Evolutionary conservation across 1,140 invertebrate species (phyloP), one percentile per base, ranked within the genome.

Genomic region (Drosophila murphyi): DNA sequence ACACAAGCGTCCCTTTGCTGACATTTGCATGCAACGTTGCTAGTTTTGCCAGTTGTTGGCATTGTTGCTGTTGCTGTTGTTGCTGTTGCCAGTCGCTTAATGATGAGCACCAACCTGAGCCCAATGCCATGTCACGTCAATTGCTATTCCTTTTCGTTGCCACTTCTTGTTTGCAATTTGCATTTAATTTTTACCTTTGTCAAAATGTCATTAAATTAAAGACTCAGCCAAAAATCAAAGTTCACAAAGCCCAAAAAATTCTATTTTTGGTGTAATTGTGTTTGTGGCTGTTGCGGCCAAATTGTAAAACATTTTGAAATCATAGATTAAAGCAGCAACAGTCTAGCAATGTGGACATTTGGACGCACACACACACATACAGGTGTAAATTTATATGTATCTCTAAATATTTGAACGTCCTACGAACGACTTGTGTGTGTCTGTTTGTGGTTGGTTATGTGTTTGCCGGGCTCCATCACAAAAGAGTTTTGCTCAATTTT

Each of bases 201-300:
- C 45, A 62, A 89, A 89, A 83, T 89, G 77, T 88, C 83, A 88
- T 83, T 89, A 83, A 89, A 88, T 88, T 89, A 89, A 80, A 88
- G 77, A 67, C 47, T 64, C 77, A 29, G 48, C 69, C 20, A 72
- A 78, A 51, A 48, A 71, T 63, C 68, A 64, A 52, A 71, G 55
- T 48, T 47, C 51, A 48, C 45, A 50, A 47, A 69, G 29, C 6
- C 32, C 34, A 48, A 31, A n/a, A 57, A 51, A 63, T 47, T 6
- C 32, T 32, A 35, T 37, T 43, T 20, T 20, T 31, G 37, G 5
- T 51, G 47, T 5, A 35, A 32, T 7, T 62, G 50, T 41, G 7
- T 10, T 5, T 69, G 57, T 6, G 28, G 32, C 55, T 20, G 35
- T 50, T 5, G 29, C 54, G 20, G 31, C 45, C 20, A 52, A 50